Conservation (phyloP, 2,888 invertebrate species). For the Harpagoxenus sublaevis region DNA sequence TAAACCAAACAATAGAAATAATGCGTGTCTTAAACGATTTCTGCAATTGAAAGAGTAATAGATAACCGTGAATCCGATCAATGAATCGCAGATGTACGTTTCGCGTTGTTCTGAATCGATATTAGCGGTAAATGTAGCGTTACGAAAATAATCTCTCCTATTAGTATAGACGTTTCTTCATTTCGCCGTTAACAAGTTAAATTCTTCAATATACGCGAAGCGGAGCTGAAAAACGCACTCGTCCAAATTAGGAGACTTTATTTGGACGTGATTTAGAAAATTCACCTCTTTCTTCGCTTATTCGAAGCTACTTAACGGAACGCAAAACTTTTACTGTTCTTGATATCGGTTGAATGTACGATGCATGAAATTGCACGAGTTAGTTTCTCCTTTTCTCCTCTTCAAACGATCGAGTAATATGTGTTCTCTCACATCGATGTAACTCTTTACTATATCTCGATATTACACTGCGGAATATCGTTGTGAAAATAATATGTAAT, state of each 20-base stretch:
- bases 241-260: not conserved
- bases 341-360: constrained; percentile 1
- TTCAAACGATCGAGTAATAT: constrained; percentile 27
- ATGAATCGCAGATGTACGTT: constrained; percentile 37
- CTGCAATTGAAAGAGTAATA: constrained; percentile 35
- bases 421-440: constrained; percentile 38
- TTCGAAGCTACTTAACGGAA: not conserved
- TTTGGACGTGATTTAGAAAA: constrained; percentile 1
- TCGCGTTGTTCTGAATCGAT: constrained; percentile 32
- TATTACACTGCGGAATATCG: constrained; percentile 32
- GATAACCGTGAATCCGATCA: constrained; percentile 36
- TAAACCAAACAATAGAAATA: constrained; percentile 50
- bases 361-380: constrained; percentile 38
- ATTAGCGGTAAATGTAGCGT: constrained; percentile 55
- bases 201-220: not conserved
- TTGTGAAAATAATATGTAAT: constrained; percentile 30
- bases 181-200: constrained; percentile 27
- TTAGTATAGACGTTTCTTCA: constrained; percentile 30
- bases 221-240: constrained; percentile 5
- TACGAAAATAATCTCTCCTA: constrained; percentile 35
- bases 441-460: constrained; percentile 34
- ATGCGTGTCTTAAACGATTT: constrained; percentile 42
- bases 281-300: constrained; percentile 6
- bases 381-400: constrained; percentile 14
- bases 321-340: not conserved